Conservation (phyloP, 2,113 vertebrate genomes). For the Acanthochromis polyacanthus region DNA sequence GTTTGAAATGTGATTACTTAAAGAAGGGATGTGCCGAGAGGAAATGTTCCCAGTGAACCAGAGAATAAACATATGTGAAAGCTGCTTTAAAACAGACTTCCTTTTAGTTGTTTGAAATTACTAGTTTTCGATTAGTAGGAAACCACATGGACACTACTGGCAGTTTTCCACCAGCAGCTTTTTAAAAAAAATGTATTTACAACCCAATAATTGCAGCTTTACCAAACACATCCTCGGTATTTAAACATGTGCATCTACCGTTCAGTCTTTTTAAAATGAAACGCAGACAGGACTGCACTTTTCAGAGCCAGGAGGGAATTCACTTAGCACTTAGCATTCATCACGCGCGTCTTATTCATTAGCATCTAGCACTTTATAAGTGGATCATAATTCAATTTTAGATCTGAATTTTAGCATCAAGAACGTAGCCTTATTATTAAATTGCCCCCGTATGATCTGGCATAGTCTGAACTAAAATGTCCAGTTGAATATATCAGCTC, state of each 20-base stretch:
- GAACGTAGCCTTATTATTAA: slow-evolving; percentile 44
- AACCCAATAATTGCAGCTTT: slow-evolving; percentile 28
- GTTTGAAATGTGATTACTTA: slow-evolving; percentile 13
- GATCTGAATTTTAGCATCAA: slow-evolving; percentile 44
- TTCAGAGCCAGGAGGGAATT: slow-evolving; percentile 45
- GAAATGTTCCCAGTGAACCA: slow-evolving; percentile 12
- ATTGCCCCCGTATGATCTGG: slow-evolving; percentile 20
- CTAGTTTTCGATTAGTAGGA: slow-evolving; percentile 13
- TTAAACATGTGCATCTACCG: slow-evolving; percentile 37
- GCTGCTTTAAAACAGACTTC: neutral
- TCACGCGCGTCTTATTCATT: slow-evolving; percentile 56
- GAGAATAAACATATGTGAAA: slow-evolving; percentile 19
- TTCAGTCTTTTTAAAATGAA: slow-evolving; percentile 41
- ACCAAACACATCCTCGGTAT: slow-evolving; percentile 11
- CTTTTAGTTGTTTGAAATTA: slow-evolving; percentile 28
- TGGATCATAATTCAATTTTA: slow-evolving; percentile 41
- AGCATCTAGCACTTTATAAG: slow-evolving; percentile 36
- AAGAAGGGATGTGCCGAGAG: neutral
- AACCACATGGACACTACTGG: slow-evolving; percentile 2
- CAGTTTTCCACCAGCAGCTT: slow-evolving; percentile 6
- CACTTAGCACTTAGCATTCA: slow-evolving; percentile 41
- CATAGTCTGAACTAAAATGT: slow-evolving; percentile 22
- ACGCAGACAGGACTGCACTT: slow-evolving; percentile 35
- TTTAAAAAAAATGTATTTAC: slow-evolving; percentile 2
- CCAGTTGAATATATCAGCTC: slow-evolving; percentile 19